Evolutionary conservation across 53 echinoderm and acorn worm species (phyloP).

Genomic region (Paracentrotus lividus): DNA sequence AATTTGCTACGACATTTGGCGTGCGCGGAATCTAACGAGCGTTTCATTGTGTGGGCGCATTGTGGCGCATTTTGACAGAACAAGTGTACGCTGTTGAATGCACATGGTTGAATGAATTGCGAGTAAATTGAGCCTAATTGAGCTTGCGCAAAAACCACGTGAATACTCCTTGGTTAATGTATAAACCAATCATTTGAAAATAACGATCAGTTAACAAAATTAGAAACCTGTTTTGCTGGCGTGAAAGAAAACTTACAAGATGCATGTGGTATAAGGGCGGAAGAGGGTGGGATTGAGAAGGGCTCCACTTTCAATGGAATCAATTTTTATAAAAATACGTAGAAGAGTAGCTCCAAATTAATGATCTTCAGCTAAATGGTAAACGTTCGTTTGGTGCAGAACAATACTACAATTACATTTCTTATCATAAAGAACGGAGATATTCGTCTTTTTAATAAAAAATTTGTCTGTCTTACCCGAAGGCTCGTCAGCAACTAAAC

Average conservation of each 20-base stretch:
- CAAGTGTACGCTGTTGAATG: constrained; percentile 28
- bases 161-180: constrained; percentile 41
- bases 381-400: too few relatives aligned
- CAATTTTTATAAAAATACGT: too few relatives aligned
- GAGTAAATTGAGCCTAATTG: constrained; percentile 40
- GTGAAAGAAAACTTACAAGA: background rate
- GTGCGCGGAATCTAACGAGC: background rate
- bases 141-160: constrained; percentile 24
- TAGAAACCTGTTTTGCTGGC: background rate
- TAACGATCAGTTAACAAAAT: constrained; percentile 1
- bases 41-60: background rate
- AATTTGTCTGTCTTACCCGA: too few relatives aligned
- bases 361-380: background rate
- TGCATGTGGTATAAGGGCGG: too few relatives aligned
- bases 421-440: too few relatives aligned
- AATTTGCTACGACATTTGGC: constrained; percentile 10
- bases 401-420: too few relatives aligned
- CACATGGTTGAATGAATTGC: constrained; percentile 22
- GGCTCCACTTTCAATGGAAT: too few relatives aligned
- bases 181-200: constrained; percentile 16
- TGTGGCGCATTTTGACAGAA: background rate
- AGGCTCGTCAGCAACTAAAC: too few relatives aligned
- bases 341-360: background rate
- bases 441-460: too few relatives aligned
- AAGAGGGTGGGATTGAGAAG: too few relatives aligned